These are phyloP conservation scores for Lymantria monacha DNA, from an alignment of 2,888 invertebrate genomes.

Conservation along the genomic window DNA sequence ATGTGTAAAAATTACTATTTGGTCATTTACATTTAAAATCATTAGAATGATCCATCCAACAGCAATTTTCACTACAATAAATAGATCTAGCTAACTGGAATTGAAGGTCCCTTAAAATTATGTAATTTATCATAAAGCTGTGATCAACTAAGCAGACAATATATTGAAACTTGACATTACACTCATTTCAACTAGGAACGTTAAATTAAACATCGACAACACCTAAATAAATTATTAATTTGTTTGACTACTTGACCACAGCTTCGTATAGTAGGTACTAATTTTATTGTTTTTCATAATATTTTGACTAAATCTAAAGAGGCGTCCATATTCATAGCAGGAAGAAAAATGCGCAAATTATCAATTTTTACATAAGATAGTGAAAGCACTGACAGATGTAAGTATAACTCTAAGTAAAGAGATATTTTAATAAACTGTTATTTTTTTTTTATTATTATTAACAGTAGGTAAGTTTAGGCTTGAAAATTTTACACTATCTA, in stretches of 20 bases:
- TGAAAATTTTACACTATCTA: slow-evolving; percentile 60
- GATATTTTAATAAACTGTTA: slow-evolving; percentile 62
- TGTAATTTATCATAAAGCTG: slow-evolving; percentile 72
- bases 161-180: slow-evolving; percentile 5
- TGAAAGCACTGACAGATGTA: slow-evolving; percentile 60
- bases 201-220: slow-evolving; percentile 30
- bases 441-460: slow-evolving; percentile 42
- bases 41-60: slow-evolving; percentile 66
- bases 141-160: slow-evolving; percentile 68
- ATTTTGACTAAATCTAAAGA: slow-evolving; percentile 77
- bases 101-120: slow-evolving; percentile 82
- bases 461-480: slow-evolving; percentile 50
- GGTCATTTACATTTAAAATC: slow-evolving; percentile 68
- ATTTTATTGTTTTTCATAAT: slow-evolving; percentile 76
- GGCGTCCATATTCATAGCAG: slow-evolving; percentile 78
- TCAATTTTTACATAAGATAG: slow-evolving; percentile 71
- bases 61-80: slow-evolving; percentile 76
- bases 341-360: slow-evolving; percentile 76
- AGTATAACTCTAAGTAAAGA: slow-evolving; percentile 60
- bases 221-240: slow-evolving; percentile 28
- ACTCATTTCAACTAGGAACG: slow-evolving; percentile 20
- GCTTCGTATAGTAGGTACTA: slow-evolving; percentile 67
- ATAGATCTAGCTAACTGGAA: slow-evolving; percentile 81
- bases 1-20: slow-evolving; percentile 78
- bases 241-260: slow-evolving; percentile 71